These are phyloP conservation scores for Protosalanx chinensis DNA, from an alignment of 2,797 vertebrate species.

Conservation along the genomic window DNA sequence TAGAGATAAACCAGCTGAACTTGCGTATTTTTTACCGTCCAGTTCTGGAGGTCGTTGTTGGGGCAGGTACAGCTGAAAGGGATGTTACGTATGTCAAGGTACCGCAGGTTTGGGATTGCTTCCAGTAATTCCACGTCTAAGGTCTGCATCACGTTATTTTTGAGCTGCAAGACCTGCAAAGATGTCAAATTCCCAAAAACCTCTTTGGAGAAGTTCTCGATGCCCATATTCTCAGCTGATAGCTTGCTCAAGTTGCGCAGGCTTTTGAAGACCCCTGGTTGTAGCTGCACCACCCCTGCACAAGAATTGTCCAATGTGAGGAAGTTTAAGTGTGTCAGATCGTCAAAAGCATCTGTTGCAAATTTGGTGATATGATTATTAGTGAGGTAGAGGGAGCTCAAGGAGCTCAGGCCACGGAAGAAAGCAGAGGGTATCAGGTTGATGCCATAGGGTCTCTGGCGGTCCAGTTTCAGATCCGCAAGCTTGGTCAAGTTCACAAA, in stretches of 20 bases:
- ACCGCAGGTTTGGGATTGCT: conserved; percentile 68
- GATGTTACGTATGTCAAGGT: conserved; percentile 77
- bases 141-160: conserved; percentile 75
- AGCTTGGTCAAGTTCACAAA: conserved; percentile 76
- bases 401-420: conserved; percentile 69
- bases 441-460: conserved; percentile 71
- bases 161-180: conserved; percentile 68
- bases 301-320: conserved; percentile 73
- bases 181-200: conserved; percentile 80
- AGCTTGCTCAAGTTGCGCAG: conserved; percentile 67
- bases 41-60: conserved; percentile 76
- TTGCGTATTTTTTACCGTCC: conserved; percentile 58
- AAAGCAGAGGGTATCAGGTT: conserved; percentile 63
- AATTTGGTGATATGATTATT: conserved; percentile 71
- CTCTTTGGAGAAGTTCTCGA: conserved; percentile 71
- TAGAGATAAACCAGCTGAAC: conserved; percentile 76
- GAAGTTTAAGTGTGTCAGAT: conserved; percentile 67
- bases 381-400: conserved; percentile 68
- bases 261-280: conserved; percentile 81
- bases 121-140: conserved; percentile 63
- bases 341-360: conserved; percentile 70
- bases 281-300: conserved; percentile 69
- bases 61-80: conserved; percentile 80
- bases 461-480: conserved; percentile 70
- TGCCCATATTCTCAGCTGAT: conserved; percentile 77